Evolutionary conservation across 2,113 vertebrate species (phyloP).

Genomic region (Asarcornis scutulata): DNA sequence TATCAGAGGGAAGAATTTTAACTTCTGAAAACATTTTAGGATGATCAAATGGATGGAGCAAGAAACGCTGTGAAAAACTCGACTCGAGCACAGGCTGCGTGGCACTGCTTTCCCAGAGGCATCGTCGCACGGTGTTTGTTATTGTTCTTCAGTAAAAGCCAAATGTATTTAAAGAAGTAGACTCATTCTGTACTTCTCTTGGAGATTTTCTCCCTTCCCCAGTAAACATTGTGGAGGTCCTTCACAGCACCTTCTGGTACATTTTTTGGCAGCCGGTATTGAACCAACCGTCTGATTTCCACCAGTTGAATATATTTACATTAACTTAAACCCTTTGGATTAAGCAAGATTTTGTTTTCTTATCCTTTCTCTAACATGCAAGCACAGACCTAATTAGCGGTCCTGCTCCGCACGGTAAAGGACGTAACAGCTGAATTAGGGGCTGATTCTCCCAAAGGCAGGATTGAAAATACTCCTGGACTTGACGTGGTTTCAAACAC

Average conservation of each 20-base stretch:
- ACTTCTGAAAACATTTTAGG: constrained; percentile 67
- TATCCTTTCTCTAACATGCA: not conserved
- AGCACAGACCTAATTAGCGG: not conserved
- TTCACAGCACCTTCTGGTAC: constrained; percentile 37
- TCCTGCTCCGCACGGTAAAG: not conserved
- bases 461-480: not conserved
- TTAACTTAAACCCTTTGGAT: not conserved
- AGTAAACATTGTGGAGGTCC: not conserved
- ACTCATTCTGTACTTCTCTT: not conserved
- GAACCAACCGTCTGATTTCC: not conserved
- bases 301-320: not conserved
- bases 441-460: not conserved
- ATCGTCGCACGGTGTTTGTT: not conserved
- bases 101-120: not conserved
- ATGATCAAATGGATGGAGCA: constrained; percentile 54
- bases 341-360: not conserved
- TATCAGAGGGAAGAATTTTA: constrained; percentile 56
- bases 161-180: constrained; percentile 48
- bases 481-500: not conserved
- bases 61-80: constrained; percentile 45
- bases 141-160: not conserved
- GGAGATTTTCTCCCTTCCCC: not conserved
- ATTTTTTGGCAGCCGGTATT: not conserved
- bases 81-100: not conserved
- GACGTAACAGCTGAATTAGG: not conserved